These are phyloP conservation scores for Byasa hedistus DNA, from an alignment of 2,888 invertebrate species.

Conservation along the genomic window DNA sequence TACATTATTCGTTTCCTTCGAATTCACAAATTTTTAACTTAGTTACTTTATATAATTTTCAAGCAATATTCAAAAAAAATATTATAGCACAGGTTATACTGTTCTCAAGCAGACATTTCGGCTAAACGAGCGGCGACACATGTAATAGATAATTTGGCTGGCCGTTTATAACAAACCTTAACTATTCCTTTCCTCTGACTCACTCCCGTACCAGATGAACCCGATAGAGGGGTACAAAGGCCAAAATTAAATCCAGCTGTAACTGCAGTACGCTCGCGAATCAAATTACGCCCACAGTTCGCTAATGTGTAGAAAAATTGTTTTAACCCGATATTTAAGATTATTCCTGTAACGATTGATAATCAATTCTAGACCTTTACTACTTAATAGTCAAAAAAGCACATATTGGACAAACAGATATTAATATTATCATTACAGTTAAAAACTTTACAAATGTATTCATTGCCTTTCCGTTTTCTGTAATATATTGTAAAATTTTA, in stretches of 20 bases:
- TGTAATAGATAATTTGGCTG: constrained; percentile 49
- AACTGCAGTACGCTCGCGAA: constrained; percentile 55
- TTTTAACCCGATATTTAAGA: neutral
- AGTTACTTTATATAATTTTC: neutral
- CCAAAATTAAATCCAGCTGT: constrained; percentile 57
- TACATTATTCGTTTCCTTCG: no score
- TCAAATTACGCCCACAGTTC: constrained; percentile 38
- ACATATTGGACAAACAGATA: no score
- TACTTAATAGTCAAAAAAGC: no score
- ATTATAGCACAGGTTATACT: neutral
- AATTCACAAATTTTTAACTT: no score
- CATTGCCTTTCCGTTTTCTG: no score
- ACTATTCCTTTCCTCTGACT: constrained; percentile 68
- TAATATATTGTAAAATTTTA: no score
- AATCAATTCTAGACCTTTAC: no score
- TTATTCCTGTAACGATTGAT: no score
- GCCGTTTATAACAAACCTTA: constrained; percentile 60
- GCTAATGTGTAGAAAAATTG: constrained; percentile 8
- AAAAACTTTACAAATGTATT: no score
- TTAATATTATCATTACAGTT: no score
- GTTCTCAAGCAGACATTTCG: constrained; percentile 16
- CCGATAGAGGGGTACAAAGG: constrained; percentile 51
- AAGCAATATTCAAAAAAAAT: neutral
- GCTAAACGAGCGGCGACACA: constrained; percentile 10
- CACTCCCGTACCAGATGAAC: constrained; percentile 50